Base-by-base conservation (phyloP, 2,888 invertebrate species). In the Polietes domitor region DNA sequence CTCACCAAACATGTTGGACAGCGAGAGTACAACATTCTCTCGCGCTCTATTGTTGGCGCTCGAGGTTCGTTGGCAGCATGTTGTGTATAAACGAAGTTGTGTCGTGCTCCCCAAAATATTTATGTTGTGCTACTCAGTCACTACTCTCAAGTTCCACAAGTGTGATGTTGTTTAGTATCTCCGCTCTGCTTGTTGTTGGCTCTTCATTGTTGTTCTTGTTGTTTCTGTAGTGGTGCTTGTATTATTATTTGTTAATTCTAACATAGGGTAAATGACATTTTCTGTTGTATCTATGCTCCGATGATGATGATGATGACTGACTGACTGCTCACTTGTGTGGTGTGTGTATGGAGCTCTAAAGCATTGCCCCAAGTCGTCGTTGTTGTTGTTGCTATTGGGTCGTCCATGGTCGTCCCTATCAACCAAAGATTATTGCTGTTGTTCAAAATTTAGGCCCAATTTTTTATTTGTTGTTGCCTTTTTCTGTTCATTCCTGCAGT, bases 101-200 rank as follows among this genome's bases (percentile, higher is more conserved):
- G 74, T 61, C 1, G 12, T 9, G 21, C 12, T 71, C n/a, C 4
- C 19, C 47, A 10, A 2, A 17, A 2, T 26, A 21, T 4, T 6
- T 32, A 32, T 6, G 5, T 6, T 9, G 47, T 7, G 15, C n/a
- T 47, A 2, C 47, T 12, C 15, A n/a, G n/a, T 41, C 12, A 5
- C 41, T 2, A 5, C 41, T 41, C 71, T 24, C 70, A 70, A 70
- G 77, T 70, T 77, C 77, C 77, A 80, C 83, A 80, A 80, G 80
- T 26, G 26, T 21, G 9, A 17, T n/a, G n/a, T 6, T 50, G 10
- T 10, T 17, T 17, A n/a, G n/a, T 7, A 32, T 3, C 32, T 32
- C 32, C 10, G 21, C 21, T 21, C 24, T 55, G 9, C 24, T 24
- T 9, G 55, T 76, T 76, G 79, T 58, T 76, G n/a, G 50, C 28